phyloP scores from a whole-genome alignment of 2,888 invertebrate genomes.

The Beris morrisii region DNA sequence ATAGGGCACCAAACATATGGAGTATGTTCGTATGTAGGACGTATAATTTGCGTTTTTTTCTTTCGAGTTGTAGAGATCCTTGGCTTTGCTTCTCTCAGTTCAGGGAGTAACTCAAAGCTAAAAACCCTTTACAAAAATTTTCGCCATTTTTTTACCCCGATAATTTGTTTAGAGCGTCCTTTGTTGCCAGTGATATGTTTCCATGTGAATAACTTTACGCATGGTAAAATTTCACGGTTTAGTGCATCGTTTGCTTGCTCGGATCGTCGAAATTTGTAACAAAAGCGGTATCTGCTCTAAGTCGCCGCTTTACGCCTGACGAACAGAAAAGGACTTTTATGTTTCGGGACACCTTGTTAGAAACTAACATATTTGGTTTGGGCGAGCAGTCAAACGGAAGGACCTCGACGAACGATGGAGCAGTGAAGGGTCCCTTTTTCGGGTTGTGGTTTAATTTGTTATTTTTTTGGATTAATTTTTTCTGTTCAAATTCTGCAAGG shows the following conservation, averaged over 20 bases:
- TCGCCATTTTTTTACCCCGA: constrained; percentile 6
- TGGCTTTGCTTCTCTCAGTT: background rate
- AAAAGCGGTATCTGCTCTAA: constrained; percentile 18
- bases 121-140: constrained; percentile 25
- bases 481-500: background rate
- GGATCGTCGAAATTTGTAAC: constrained; percentile 28
- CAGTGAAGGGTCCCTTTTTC: background rate
- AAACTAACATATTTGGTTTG: constrained; percentile 32
- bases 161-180: constrained; percentile 21
- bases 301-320: background rate
- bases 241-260: constrained; percentile 27
- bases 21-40: too few relatives aligned
- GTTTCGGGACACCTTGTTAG: constrained; percentile 34
- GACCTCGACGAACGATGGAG: constrained; percentile 17
- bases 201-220: constrained; percentile 37
- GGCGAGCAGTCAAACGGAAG: constrained; percentile 33
- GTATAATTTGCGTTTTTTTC: too few relatives aligned
- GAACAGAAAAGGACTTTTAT: background rate
- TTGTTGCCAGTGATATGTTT: constrained; percentile 34
- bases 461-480: constrained; percentile 27
- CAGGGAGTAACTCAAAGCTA: constrained; percentile 12
- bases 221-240: constrained; percentile 35
- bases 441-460: constrained; percentile 30
- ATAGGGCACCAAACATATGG: constrained; percentile 14
- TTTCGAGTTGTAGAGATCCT: background rate